Evolutionary conservation across 1,140 invertebrate species (phyloP).

Genomic region (Parapsyche elsis): DNA sequence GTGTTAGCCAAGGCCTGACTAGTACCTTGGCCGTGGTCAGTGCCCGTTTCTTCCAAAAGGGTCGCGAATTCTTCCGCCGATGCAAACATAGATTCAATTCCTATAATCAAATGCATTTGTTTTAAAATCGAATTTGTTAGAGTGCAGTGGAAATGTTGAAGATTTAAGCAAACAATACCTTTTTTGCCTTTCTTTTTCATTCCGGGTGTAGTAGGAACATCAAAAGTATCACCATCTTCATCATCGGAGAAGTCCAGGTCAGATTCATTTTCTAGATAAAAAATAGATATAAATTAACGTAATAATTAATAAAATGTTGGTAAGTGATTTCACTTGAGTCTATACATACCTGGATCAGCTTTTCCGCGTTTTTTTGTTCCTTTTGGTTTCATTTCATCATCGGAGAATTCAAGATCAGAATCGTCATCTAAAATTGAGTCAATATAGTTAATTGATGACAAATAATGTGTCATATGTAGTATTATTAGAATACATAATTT

Average conservation of each 20-base stretch:
- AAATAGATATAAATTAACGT: neutral
- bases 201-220: slow-evolving; percentile 56
- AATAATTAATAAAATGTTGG: slow-evolving; percentile 1
- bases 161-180: slow-evolving; percentile 1
- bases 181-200: slow-evolving; percentile 57
- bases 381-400: slow-evolving; percentile 58
- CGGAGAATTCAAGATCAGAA: slow-evolving; percentile 61
- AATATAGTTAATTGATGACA: no score
- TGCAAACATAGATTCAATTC: slow-evolving; percentile 72
- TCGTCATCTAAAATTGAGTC: slow-evolving; percentile 59
- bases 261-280: slow-evolving; percentile 51
- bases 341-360: slow-evolving; percentile 23
- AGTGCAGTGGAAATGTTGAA: neutral
- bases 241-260: slow-evolving; percentile 55
- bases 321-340: neutral
- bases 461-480: no score
- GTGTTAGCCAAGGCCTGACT: slow-evolving; percentile 72
- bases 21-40: slow-evolving; percentile 72
- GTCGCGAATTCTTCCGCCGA: slow-evolving; percentile 80
- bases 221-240: slow-evolving; percentile 56
- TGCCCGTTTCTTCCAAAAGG: slow-evolving; percentile 75
- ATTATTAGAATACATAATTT: no score
- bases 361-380: slow-evolving; percentile 40
- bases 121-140: slow-evolving; percentile 44
- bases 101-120: slow-evolving; percentile 54